These are phyloP conservation scores for Oconnorella tubifera DNA, from an alignment of 2,888 invertebrate genomes.

Conservation along the genomic window DNA sequence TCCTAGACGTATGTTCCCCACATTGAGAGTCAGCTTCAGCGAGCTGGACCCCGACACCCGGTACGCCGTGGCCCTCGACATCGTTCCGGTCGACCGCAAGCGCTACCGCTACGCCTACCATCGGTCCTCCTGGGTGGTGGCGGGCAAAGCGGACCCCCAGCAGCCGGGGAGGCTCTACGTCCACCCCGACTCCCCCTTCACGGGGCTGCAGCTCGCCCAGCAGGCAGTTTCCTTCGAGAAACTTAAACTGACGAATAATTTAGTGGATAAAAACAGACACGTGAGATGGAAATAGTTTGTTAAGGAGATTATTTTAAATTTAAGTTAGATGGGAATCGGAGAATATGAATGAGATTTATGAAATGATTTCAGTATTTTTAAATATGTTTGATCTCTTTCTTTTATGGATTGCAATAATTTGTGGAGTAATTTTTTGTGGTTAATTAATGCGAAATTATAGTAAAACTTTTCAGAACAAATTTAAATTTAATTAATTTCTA, in stretches of 20 bases:
- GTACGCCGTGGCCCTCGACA: slow-evolving; percentile 93
- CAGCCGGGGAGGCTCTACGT: slow-evolving; percentile 85
- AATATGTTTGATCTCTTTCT: no score
- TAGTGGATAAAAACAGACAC: slow-evolving; percentile 65
- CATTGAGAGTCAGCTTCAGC: slow-evolving; percentile 83
- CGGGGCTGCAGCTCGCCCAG: slow-evolving; percentile 85
- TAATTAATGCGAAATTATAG: no score
- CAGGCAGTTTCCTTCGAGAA: slow-evolving; percentile 98
- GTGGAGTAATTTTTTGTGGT: neutral
- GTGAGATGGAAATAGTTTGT: no score
- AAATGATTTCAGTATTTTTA: no score
- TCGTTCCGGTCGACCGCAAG: slow-evolving; percentile 93
- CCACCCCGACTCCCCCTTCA: slow-evolving; percentile 94
- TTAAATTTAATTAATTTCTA: no score
- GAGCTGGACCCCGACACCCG: slow-evolving; percentile 62
- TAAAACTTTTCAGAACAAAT: no score
- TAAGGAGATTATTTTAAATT: no score
- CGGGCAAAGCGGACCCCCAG: slow-evolving; percentile 93
- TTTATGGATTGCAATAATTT: neutral
- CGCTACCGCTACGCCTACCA: slow-evolving; percentile 92
- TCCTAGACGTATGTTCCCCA: slow-evolving; percentile 93
- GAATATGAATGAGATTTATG: neutral
- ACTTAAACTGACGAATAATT: slow-evolving; percentile 96
- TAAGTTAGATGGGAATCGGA: no score
- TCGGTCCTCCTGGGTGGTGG: slow-evolving; percentile 94